Conservation (phyloP, 1,140 invertebrate species). For the Drosophila orosa region DNA sequence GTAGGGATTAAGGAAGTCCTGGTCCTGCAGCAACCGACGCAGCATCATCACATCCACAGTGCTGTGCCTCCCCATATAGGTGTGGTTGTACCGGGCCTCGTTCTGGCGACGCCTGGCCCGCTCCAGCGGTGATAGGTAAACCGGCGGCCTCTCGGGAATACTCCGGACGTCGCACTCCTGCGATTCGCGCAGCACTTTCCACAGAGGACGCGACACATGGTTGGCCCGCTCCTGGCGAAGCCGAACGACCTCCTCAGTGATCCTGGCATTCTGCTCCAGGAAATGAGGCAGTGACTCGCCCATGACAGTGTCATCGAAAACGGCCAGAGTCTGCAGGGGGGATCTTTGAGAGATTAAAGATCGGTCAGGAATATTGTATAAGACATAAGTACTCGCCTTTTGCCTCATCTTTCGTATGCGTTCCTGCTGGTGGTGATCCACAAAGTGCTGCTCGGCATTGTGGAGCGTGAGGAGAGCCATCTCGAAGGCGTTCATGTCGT, state of each 20-base stretch:
- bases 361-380: accelerated
- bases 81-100: constrained; percentile 49
- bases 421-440: neutral
- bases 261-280: constrained; percentile 16
- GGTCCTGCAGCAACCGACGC: constrained; percentile 31
- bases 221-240: neutral
- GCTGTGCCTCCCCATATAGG: constrained; percentile 56
- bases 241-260: neutral
- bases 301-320: constrained; percentile 43
- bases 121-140: constrained; percentile 36
- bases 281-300: constrained; percentile 34
- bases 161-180: constrained; percentile 69
- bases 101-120: constrained; percentile 26
- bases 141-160: constrained; percentile 25
- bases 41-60: constrained; percentile 56
- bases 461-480: constrained; percentile 20
- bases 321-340: constrained; percentile 11
- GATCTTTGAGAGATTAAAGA: neutral
- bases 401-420: constrained; percentile 4
- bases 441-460: constrained; percentile 11
- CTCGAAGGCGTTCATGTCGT: constrained; percentile 54
- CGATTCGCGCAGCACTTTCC: constrained; percentile 54
- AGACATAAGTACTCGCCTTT: constrained; percentile 36
- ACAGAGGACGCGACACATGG: constrained; percentile 36
- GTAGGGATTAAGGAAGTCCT: constrained; percentile 28